A percentile compares a stretch with the other conserved stretches of the same genome.
These are phyloP conservation scores for Maniola hyperantus DNA, from an alignment of 2,888 invertebrate genomes.

Conservation along the genomic window DNA sequence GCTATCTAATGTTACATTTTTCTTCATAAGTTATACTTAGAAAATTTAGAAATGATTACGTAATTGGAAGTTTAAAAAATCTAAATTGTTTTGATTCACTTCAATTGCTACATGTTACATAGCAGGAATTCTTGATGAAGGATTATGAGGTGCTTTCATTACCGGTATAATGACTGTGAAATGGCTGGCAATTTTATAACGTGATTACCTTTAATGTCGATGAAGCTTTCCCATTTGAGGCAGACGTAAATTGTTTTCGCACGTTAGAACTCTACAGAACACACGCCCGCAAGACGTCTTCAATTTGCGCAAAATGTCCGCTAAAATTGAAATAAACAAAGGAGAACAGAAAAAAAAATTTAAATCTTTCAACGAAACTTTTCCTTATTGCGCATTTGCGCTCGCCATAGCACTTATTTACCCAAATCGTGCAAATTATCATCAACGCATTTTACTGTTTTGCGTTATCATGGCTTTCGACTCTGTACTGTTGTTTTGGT, in stretches of 20 bases:
- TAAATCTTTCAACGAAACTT: slow-evolving; percentile 60
- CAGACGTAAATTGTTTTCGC: slow-evolving; percentile 38
- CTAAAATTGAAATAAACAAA: slow-evolving; percentile 25
- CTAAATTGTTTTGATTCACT: slow-evolving; percentile 22
- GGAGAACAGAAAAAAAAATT: slow-evolving; percentile 49
- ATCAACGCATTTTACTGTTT: slow-evolving; percentile 46
- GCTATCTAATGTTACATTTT: not conserved
- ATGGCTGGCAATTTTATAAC: slow-evolving; percentile 44
- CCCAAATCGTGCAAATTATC: slow-evolving; percentile 55
- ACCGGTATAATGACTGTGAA: slow-evolving; percentile 42
- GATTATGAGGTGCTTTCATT: slow-evolving; percentile 41
- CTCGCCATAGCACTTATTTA: slow-evolving; percentile 59
- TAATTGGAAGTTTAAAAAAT: slow-evolving; percentile 10
- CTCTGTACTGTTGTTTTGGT: slow-evolving; percentile 58
- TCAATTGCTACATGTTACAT: slow-evolving; percentile 27
- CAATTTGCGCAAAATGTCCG: slow-evolving; percentile 31
- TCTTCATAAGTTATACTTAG: not conserved
- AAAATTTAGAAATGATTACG: not conserved
- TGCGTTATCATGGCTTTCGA: slow-evolving; percentile 46
- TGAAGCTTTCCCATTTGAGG: slow-evolving; percentile 43
- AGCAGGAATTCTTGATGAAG: slow-evolving; percentile 33
- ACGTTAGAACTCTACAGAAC: slow-evolving; percentile 28
- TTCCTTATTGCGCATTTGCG: slow-evolving; percentile 56
- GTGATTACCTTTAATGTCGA: slow-evolving; percentile 45
- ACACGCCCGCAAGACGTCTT: slow-evolving; percentile 31